Evolutionary conservation across 2,888 invertebrate species (phyloP).

Genomic region (Pseudococcus viburni): DNA sequence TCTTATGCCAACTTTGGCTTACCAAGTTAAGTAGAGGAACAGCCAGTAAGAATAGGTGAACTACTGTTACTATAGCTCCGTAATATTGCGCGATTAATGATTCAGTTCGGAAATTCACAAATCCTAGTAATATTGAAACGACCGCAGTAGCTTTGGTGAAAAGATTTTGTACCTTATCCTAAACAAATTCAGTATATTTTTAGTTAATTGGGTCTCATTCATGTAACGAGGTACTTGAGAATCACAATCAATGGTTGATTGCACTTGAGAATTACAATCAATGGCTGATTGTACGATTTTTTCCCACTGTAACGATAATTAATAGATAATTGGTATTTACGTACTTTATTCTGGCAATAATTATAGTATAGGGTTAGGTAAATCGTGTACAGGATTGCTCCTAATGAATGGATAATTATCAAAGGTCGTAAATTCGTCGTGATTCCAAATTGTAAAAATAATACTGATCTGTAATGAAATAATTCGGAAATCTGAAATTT

Average conservation of each 20-base stretch:
- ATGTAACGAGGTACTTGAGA: background rate
- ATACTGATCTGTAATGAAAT: conserved; percentile 25
- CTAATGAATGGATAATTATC: conserved; percentile 55
- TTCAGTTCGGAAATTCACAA: conserved; percentile 49
- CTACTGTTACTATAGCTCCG: conserved; percentile 40
- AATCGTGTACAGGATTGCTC: conserved; percentile 56
- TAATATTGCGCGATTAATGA: conserved; percentile 57
- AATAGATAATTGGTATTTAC: background rate
- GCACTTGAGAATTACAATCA: background rate
- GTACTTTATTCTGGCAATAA: conserved; percentile 61
- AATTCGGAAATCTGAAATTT: background rate
- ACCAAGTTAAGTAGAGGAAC: conserved; percentile 58
- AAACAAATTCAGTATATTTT: background rate
- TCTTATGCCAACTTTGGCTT: background rate
- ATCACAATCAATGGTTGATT: background rate
- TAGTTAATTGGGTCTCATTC: background rate
- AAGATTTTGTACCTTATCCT: conserved; percentile 17
- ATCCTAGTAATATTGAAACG: conserved; percentile 53
- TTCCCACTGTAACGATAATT: background rate
- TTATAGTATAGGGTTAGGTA: conserved; percentile 57
- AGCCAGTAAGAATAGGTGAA: conserved; percentile 56
- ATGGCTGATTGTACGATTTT: background rate
- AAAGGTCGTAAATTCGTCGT: conserved; percentile 24
- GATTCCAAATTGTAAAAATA: conserved; percentile 63
- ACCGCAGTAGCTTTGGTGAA: conserved; percentile 44